These are phyloP conservation scores for Watsonalla binaria DNA, from an alignment of 2,888 invertebrate genomes.

Conservation along the genomic window DNA sequence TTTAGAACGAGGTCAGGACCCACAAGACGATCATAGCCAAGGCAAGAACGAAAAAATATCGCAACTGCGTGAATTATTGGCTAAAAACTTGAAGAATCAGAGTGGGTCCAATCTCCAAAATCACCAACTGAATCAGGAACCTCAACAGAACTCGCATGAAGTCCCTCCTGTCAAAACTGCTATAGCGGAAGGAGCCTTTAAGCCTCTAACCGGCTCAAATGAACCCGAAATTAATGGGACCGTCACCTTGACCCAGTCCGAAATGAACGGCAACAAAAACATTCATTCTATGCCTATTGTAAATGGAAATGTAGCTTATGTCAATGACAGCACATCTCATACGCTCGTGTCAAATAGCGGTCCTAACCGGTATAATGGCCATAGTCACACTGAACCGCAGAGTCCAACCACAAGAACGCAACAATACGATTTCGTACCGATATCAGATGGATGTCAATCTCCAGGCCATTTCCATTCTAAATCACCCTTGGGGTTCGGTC, in stretches of 20 bases:
- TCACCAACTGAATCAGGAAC: slow-evolving; percentile 36
- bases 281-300: slow-evolving; percentile 39
- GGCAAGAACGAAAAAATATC: slow-evolving; percentile 83
- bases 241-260: slow-evolving; percentile 28
- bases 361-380: slow-evolving; percentile 57
- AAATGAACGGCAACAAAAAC: slow-evolving; percentile 36
- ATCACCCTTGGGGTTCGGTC: slow-evolving; percentile 60
- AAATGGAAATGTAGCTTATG: slow-evolving; percentile 47
- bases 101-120: slow-evolving; percentile 51
- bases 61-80: slow-evolving; percentile 84
- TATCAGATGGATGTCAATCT: slow-evolving; percentile 87
- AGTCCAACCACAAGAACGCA: slow-evolving; percentile 88
- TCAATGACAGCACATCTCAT: slow-evolving; percentile 33
- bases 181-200: slow-evolving; percentile 55
- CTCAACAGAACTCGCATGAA: slow-evolving; percentile 40
- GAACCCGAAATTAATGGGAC: slow-evolving; percentile 40
- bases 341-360: slow-evolving; percentile 35
- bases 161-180: slow-evolving; percentile 35
- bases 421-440: slow-evolving; percentile 91
- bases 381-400: slow-evolving; percentile 79
- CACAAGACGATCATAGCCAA: slow-evolving; percentile 69
- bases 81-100: slow-evolving; percentile 80
- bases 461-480: slow-evolving; percentile 73
- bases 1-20: slow-evolving; percentile 66
- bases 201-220: slow-evolving; percentile 37